phyloP scores from a whole-genome alignment of 1,140 invertebrate species.

The Theocolax elegans region DNA sequence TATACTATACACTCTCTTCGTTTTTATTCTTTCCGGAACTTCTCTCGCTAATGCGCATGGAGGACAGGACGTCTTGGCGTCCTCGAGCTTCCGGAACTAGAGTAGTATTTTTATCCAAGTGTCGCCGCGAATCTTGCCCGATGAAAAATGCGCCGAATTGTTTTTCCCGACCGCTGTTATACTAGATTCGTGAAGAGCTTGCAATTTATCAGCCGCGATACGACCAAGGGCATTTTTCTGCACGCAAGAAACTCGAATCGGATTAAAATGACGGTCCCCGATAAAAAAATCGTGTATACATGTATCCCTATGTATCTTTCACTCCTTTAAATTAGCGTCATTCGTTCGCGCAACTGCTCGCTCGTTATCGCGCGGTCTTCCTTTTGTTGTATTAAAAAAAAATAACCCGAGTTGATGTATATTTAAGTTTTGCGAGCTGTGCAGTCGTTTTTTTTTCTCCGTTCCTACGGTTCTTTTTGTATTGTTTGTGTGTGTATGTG shows the following conservation, averaged over 20 bases:
- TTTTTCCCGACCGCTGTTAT: not conserved
- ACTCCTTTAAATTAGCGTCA: not conserved
- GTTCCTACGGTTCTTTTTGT: not conserved
- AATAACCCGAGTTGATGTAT: not conserved
- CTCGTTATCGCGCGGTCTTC: not conserved
- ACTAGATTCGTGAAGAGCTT: not conserved
- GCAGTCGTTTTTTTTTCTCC: not conserved
- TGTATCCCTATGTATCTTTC: too few species aligned
- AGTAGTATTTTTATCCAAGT: too few species aligned
- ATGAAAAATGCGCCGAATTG: constrained; percentile 15
- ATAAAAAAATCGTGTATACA: too few species aligned
- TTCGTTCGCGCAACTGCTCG: not conserved
- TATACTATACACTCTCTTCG: too few species aligned
- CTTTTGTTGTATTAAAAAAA: constrained; percentile 3
- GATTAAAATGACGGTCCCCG: not conserved
- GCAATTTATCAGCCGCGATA: not conserved
- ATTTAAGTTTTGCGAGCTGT: not conserved
- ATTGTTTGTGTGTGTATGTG: not conserved
- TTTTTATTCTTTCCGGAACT: not conserved
- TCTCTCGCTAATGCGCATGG: not conserved
- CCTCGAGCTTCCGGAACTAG: not conserved
- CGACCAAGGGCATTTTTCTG: not conserved
- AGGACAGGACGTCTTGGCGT: too few species aligned
- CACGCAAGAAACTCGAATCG: not conserved
- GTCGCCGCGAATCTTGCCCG: not conserved